phyloP scores from a whole-genome alignment of 2,113 vertebrate genomes.

The Podarcis cretensis region DNA sequence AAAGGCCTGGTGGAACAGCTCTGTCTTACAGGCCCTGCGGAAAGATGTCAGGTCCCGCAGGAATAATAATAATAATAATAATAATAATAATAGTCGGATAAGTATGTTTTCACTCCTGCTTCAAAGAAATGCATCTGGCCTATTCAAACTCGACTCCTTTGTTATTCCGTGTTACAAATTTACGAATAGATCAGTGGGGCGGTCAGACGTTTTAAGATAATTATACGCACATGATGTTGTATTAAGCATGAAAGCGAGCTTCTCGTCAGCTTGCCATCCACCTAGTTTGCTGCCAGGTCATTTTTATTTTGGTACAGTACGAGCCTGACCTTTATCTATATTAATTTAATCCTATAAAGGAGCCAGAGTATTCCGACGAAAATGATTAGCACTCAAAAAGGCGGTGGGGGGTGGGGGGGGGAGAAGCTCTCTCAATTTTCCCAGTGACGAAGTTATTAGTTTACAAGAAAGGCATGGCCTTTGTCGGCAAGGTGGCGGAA shows the following conservation, averaged over 20 bases:
- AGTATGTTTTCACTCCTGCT: slow-evolving; percentile 13
- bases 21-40: too few relatives aligned
- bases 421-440: slow-evolving; percentile 59
- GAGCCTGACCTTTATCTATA: slow-evolving; percentile 62
- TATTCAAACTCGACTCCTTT: slow-evolving; percentile 20
- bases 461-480: slow-evolving; percentile 49
- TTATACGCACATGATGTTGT: slow-evolving; percentile 44
- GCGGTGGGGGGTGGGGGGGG: too few relatives aligned
- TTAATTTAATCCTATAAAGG: slow-evolving; percentile 64
- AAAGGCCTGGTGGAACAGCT: too few relatives aligned
- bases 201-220: slow-evolving; percentile 46
- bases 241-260: slow-evolving; percentile 44
- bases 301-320: slow-evolving; percentile 46
- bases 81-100: not conserved
- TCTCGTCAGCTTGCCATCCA: slow-evolving; percentile 49
- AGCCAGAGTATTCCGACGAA: slow-evolving; percentile 49
- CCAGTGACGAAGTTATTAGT: slow-evolving; percentile 71
- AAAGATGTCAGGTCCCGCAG: too few relatives aligned
- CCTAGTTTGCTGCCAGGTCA: slow-evolving; percentile 43
- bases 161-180: slow-evolving; percentile 32
- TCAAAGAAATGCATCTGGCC: slow-evolving; percentile 9
- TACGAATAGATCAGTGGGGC: slow-evolving; percentile 46
- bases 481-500: slow-evolving; percentile 70
- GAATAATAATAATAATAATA: too few relatives aligned
- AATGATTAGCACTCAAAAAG: slow-evolving; percentile 59